Evolutionary conservation across 2,797 vertebrate species (phyloP), one percentile per base, ranked within the genome.

Genomic region (Chanos chanos): DNA sequence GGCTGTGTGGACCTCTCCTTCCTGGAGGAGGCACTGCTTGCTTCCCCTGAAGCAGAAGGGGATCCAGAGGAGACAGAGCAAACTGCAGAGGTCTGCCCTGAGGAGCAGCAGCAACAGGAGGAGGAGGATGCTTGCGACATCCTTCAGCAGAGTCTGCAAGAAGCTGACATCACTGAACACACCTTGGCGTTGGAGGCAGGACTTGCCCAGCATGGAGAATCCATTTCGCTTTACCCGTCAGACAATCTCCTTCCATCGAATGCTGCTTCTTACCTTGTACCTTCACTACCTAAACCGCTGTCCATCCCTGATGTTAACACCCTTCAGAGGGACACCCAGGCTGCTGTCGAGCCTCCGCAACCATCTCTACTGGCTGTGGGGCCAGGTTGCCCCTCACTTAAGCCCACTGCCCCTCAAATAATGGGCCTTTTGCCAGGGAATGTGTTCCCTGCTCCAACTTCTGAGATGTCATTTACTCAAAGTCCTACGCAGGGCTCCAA

Each of bases 91-190:
- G 70, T 64, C 2, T 81, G 83, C 73, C 72, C 82, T 65, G 82
- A 77, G 47, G 74, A 77, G 47, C 58, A 76, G 76, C 74, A 53
- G 53, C 64, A 68, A 64, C 65, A 80, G 71, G 77, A 71, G 54
- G 70, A 70, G 10, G 86, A 84, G 73, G 82, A 81, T 75, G 80
- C 86, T 0, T 90, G 87, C 48, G 90, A 91, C 47, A 91, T 91
- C 69, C 86, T 92, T 49, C 90, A 87, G 74, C 89, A 90, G 80
- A 91, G 89, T 66, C 80, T 91, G 50, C 89, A 91, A 79, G 90
- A 92, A 78, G 90, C 90, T 0, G 87, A 91, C 50, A 92, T 92
- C 81, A 91, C 89, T 0, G 89, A 91, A 79, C 90, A 92, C 77
- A 91, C 90, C 36, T 82, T 91, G 77, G 87, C 88, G 39, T 84